phyloP scores from a whole-genome alignment of 35 echinoderm and acorn worm genomes.

The Holothuria glaberrima region DNA sequence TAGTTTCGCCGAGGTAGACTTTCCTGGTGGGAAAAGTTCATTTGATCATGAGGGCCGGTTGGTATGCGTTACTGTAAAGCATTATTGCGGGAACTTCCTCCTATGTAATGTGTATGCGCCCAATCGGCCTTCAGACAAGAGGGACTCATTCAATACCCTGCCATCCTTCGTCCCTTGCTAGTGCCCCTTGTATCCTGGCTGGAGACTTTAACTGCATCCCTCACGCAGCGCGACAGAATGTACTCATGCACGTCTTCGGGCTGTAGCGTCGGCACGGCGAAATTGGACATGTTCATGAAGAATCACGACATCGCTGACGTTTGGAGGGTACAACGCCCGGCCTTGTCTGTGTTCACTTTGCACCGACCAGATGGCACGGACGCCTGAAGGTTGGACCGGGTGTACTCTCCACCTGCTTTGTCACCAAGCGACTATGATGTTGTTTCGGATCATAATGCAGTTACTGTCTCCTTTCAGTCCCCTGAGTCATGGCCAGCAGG shows the following conservation, averaged over 20 bases:
- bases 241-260: background rate
- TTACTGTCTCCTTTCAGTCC: no score
- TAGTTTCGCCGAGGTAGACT: background rate
- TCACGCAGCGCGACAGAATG: background rate
- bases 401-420: no score
- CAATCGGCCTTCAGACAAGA: background rate
- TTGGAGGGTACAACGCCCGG: background rate
- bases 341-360: background rate
- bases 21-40: background rate
- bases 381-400: no score
- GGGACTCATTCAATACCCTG: no score
- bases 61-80: background rate
- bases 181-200: no score
- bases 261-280: background rate
- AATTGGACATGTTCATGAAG: background rate
- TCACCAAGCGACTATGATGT: no score
- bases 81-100: background rate
- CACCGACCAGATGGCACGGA: background rate
- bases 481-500: no score
- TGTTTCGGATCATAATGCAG: no score
- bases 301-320: background rate
- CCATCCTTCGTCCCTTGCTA: no score
- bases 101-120: background rate
- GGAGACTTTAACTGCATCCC: background rate
- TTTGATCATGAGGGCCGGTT: background rate